A percentile compares a stretch with the other conserved stretches of the same genome.
These are phyloP conservation scores for Acromyrmex echinatior DNA, from an alignment of 1,140 invertebrate species.

Conservation along the genomic window DNA sequence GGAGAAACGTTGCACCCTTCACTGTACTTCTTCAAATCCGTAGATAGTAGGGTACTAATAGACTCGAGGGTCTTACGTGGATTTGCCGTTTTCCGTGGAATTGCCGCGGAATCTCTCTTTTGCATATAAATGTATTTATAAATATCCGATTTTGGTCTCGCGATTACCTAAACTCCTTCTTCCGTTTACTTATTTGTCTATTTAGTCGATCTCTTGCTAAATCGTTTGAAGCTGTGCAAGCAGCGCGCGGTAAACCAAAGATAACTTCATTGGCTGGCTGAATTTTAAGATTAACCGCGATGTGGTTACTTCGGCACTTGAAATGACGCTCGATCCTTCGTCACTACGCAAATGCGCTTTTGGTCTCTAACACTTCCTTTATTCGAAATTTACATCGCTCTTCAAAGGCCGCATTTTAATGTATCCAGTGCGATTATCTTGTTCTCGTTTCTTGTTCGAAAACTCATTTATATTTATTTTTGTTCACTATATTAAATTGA, in stretches of 20 bases:
- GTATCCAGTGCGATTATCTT: neutral
- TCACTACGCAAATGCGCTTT: neutral
- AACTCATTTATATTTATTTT: constrained; percentile 12
- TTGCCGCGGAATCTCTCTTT: neutral
- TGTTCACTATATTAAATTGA: neutral
- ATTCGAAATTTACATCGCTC: neutral
- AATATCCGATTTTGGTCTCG: neutral
- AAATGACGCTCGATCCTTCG: neutral
- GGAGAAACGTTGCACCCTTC: constrained; percentile 64
- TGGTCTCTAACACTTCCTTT: neutral
- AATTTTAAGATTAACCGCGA: constrained; percentile 35
- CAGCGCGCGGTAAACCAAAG: constrained; percentile 17
- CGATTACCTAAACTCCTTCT: neutral
- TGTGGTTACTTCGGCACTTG: neutral
- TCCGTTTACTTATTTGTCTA: neutral
- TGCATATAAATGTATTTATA: neutral
- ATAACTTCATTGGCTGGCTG: constrained; percentile 13
- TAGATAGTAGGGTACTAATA: neutral
- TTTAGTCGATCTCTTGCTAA: constrained; percentile 25
- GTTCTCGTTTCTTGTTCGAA: neutral
- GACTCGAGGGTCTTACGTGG: constrained; percentile 13
- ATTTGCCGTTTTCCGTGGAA: neutral
- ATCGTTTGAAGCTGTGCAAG: constrained; percentile 9
- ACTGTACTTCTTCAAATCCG: constrained; percentile 67
- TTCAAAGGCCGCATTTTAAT: constrained; percentile 7